A percentile compares a stretch with the other conserved stretches of the same genome.
phyloP scores from a whole-genome alignment of 2,888 invertebrate species.

The Erebia ligea region DNA sequence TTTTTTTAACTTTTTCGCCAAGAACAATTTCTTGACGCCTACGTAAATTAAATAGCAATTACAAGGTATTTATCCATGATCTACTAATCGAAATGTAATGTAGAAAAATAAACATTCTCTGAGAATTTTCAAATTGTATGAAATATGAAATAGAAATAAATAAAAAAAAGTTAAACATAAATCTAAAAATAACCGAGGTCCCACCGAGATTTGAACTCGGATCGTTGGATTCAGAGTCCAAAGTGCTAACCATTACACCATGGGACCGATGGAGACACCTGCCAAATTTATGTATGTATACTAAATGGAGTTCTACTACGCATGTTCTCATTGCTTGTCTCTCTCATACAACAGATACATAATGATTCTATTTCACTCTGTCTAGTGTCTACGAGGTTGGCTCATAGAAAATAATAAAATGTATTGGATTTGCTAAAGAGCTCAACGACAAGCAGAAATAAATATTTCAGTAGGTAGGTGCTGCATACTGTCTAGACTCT shows the following conservation, averaged over 20 bases:
- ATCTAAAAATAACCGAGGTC: slow-evolving; percentile 73
- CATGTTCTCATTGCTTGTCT: slow-evolving; percentile 36
- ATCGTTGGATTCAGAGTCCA: slow-evolving; percentile 89
- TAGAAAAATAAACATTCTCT: too few species aligned
- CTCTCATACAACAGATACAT: slow-evolving; percentile 25
- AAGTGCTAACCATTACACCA: slow-evolving; percentile 88
- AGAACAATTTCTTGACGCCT: not conserved
- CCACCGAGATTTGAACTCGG: slow-evolving; percentile 92
- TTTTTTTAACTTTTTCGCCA: too few species aligned
- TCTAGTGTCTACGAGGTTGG: too few species aligned
- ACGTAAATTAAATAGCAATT: slow-evolving; percentile 3
- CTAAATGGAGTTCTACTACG: slow-evolving; percentile 28
- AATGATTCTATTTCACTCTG: too few species aligned
- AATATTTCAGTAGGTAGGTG: too few species aligned
- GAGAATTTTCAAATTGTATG: not conserved
- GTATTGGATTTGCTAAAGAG: too few species aligned
- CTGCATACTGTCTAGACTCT: too few species aligned
- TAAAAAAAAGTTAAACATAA: slow-evolving; percentile 17
- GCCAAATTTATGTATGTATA: slow-evolving; percentile 19
- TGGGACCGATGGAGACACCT: slow-evolving; percentile 60
- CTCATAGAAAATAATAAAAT: too few species aligned
- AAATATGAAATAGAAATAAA: not conserved
- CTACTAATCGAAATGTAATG: too few species aligned
- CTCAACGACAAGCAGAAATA: too few species aligned
- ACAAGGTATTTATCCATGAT: too few species aligned